A percentile compares a stretch with the other conserved stretches of the same genome.
Conservation (phyloP, 2,113 vertebrate species). For the Sciurus niger region DNA sequence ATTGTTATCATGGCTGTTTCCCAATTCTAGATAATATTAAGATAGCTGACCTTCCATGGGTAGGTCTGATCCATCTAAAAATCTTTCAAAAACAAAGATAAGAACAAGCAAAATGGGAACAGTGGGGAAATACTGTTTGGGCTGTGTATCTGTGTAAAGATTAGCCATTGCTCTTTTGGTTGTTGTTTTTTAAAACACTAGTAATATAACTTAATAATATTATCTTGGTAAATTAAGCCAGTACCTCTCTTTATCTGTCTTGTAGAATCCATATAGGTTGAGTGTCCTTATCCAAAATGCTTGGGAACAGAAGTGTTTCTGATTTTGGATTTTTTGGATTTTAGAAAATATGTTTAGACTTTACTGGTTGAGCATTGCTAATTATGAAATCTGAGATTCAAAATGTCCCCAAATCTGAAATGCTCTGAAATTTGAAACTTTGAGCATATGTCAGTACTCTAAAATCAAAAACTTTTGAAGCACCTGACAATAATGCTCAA, state of each 20-base stretch:
- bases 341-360: not conserved
- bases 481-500: not conserved
- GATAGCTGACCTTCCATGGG: not conserved
- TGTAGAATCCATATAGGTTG: not conserved
- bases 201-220: conserved; percentile 10
- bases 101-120: not conserved
- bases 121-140: not conserved
- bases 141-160: not conserved
- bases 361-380: not conserved
- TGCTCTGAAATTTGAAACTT: not conserved
- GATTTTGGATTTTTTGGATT: not conserved
- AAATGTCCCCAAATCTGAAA: not conserved
- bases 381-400: not conserved
- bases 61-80: not conserved
- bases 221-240: conserved; percentile 2
- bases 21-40: not conserved
- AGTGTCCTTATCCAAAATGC: not conserved
- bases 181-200: not conserved
- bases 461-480: not conserved
- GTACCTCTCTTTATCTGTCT: not conserved
- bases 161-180: not conserved
- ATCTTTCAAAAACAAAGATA: not conserved
- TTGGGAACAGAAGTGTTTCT: not conserved
- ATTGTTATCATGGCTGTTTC: not conserved
- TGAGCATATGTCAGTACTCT: not conserved